A percentile compares a stretch with the other conserved stretches of the same genome.
These are phyloP conservation scores for Neoarius graeffei DNA, from an alignment of 2,113 vertebrate genomes.

Conservation along the genomic window DNA sequence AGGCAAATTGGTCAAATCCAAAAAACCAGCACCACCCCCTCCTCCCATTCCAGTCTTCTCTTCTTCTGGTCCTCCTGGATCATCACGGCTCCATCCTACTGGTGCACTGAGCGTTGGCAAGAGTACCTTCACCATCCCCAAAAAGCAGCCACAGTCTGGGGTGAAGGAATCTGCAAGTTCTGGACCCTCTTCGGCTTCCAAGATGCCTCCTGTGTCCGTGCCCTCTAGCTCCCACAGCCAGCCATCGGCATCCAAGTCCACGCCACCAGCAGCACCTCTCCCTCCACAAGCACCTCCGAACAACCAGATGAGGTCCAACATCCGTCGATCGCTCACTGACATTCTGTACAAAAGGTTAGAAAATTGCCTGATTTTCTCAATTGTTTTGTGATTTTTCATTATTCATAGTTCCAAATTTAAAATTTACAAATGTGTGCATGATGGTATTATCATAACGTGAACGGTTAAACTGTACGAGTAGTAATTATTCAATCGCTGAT, in stretches of 20 bases:
- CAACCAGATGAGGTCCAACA: constrained; percentile 95
- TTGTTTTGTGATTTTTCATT: neutral
- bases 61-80: constrained; percentile 65
- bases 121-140: constrained; percentile 77
- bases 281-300: constrained; percentile 80
- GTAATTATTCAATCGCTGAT: no score
- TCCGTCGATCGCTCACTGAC: constrained; percentile 93
- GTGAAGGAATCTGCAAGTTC: constrained; percentile 59
- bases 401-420: neutral
- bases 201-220: constrained; percentile 58
- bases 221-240: constrained; percentile 58
- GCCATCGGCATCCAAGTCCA: constrained; percentile 58
- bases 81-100: constrained; percentile 71
- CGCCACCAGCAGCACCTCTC: constrained; percentile 52
- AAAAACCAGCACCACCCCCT: constrained; percentile 59
- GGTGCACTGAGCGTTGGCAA: constrained; percentile 73
- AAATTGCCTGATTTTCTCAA: neutral
- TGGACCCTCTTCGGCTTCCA: constrained; percentile 56
- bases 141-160: constrained; percentile 73
- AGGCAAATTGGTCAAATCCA: constrained; percentile 61
- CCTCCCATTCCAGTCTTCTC: constrained; percentile 54
- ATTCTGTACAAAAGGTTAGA: constrained; percentile 96
- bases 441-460: neutral
- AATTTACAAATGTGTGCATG: neutral
- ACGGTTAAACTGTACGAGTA: neutral